Conservation (phyloP, 2,113 vertebrate species). For the Mesembrinibis cayennensis region DNA sequence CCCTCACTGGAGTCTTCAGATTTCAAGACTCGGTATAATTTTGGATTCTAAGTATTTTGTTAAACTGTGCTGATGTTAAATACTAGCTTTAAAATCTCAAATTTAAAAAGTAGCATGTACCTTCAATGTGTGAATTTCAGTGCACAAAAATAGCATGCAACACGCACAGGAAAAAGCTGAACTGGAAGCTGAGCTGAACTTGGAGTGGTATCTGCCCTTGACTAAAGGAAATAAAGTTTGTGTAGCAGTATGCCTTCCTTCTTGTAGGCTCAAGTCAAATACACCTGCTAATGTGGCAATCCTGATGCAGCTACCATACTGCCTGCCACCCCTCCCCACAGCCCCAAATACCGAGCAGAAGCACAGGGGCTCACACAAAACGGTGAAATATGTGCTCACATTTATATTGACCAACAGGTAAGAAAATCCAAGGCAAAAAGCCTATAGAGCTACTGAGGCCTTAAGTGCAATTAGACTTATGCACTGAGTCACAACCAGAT, state of each 20-base stretch:
- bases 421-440: background rate
- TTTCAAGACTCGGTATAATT: background rate
- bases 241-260: background rate
- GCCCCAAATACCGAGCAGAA: background rate
- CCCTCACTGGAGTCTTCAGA: background rate
- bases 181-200: background rate
- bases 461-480: background rate
- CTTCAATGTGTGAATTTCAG: background rate
- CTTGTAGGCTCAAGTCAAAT: background rate
- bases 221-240: background rate
- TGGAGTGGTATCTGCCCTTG: background rate
- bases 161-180: background rate
- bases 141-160: background rate
- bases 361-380: background rate
- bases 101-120: background rate
- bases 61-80: background rate
- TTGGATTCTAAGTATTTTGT: background rate
- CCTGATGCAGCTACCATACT: background rate
- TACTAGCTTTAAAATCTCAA: background rate
- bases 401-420: background rate
- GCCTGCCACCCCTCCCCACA: background rate
- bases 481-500: background rate
- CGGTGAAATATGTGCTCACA: fast-evolving
- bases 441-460: background rate
- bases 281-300: background rate